phyloP scores from a whole-genome alignment of 2,888 invertebrate species.

The Coelogynopora nodosa region DNA sequence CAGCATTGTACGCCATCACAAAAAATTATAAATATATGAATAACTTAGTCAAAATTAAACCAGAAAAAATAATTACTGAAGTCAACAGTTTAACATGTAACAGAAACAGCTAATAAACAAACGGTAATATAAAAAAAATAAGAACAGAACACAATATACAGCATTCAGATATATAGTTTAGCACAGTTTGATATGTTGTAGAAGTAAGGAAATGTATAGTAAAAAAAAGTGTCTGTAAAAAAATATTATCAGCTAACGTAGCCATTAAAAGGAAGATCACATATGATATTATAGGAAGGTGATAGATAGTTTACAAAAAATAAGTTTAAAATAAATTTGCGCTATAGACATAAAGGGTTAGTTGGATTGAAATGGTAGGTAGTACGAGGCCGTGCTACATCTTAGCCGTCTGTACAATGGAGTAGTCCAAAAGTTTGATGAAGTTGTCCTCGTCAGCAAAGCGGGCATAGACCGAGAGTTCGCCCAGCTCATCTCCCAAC shows the following conservation, averaged over 20 bases:
- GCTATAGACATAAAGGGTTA: no score
- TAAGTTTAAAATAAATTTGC: no score
- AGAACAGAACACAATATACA: neutral
- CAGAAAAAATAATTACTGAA: no score
- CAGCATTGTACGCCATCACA: neutral
- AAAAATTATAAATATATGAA: neutral
- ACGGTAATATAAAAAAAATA: neutral
- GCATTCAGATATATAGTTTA: neutral
- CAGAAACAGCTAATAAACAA: neutral
- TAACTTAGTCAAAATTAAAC: no score
- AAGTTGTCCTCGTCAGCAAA: slow-evolving; percentile 43
- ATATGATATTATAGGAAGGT: neutral
- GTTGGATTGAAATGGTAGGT: no score
- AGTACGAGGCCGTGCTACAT: no score
- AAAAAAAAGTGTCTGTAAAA: neutral
- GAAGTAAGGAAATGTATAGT: no score
- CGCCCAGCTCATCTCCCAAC: slow-evolving; percentile 43
- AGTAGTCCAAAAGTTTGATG: slow-evolving; percentile 42
- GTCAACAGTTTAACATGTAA: no score
- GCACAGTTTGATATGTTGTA: neutral
- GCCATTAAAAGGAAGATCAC: neutral
- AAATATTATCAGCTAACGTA: neutral
- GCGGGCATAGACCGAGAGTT: slow-evolving; percentile 45
- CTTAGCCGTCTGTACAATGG: slow-evolving; percentile 30
- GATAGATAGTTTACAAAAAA: no score